Percentiles rank a stretch among this genome's conserved stretches.
Evolutionary conservation across 2,888 invertebrate species (phyloP).

Genomic region (Napeogenes inachia): DNA sequence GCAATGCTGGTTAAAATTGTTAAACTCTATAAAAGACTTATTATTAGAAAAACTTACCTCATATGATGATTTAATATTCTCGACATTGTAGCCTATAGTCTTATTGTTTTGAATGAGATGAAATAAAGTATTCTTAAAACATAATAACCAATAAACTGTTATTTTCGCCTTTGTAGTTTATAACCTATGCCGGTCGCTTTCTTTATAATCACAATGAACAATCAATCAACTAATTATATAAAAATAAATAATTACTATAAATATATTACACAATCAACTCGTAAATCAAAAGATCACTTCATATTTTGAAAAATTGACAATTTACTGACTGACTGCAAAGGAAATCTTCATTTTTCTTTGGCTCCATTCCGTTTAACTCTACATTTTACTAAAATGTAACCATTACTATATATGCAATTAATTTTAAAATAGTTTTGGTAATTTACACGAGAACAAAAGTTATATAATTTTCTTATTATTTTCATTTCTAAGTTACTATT

Average conservation of each 20-base stretch:
- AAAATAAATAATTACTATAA: slow-evolving; percentile 38
- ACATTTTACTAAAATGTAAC: too few species aligned
- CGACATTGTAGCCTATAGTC: slow-evolving; percentile 56
- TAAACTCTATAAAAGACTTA: background rate
- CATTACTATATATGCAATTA: background rate
- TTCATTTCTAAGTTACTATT: too few species aligned
- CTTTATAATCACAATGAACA: slow-evolving; percentile 41
- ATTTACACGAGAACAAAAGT: background rate
- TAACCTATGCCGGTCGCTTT: slow-evolving; percentile 64
- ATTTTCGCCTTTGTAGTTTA: slow-evolving; percentile 47
- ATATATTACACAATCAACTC: slow-evolving; percentile 66
- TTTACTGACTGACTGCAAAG: slow-evolving; percentile 46
- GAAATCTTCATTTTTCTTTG: slow-evolving; percentile 44
- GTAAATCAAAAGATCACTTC: slow-evolving; percentile 67
- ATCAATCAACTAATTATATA: slow-evolving; percentile 38
- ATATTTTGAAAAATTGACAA: slow-evolving; percentile 61
- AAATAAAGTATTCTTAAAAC: slow-evolving; percentile 39
- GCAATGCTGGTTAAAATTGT: too few species aligned
- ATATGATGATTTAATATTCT: slow-evolving; percentile 69
- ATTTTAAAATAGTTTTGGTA: background rate
- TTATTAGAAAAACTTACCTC: slow-evolving; percentile 46
- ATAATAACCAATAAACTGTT: slow-evolving; percentile 48
- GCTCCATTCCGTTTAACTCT: slow-evolving; percentile 22
- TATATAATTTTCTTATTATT: too few species aligned
- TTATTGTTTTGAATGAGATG: slow-evolving; percentile 37